Evolutionary conservation across 2,888 invertebrate genomes (phyloP).

Genomic region (Chromoteleia sp.): DNA sequence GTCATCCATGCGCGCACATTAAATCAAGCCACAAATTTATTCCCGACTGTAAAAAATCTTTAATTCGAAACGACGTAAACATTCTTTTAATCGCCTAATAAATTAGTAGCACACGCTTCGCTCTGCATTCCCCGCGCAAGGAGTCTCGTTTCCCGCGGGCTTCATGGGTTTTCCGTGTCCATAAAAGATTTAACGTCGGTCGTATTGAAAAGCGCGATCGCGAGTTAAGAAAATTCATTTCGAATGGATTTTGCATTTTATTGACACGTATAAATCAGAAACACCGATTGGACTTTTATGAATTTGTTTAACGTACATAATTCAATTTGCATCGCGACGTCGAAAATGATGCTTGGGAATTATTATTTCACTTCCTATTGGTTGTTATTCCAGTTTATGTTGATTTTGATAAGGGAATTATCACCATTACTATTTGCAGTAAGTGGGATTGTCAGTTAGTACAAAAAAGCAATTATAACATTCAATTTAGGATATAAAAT

Average conservation of each 20-base stretch:
- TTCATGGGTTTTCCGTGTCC: conserved; percentile 32
- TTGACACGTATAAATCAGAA: conserved; percentile 36
- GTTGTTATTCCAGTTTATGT: background rate
- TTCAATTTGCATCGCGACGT: conserved; percentile 27
- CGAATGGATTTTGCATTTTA: conserved; percentile 40
- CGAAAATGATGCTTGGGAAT: background rate
- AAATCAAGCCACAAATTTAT: conserved; percentile 22
- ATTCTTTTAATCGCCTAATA: conserved; percentile 35
- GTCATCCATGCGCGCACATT: background rate
- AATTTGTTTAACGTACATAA: conserved; percentile 34
- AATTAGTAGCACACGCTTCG: conserved; percentile 11
- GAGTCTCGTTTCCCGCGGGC: conserved; percentile 9
- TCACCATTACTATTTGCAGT: too few species aligned
- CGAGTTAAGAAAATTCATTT: conserved; percentile 49
- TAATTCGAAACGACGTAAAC: conserved; percentile 30
- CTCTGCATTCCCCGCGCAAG: background rate
- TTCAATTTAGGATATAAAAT: too few species aligned
- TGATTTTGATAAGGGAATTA: too few species aligned
- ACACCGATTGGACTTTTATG: conserved; percentile 16
- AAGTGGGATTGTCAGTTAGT: too few species aligned
- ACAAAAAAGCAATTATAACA: too few species aligned
- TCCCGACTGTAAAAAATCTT: conserved; percentile 10
- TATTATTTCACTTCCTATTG: background rate
- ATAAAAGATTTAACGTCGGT: conserved; percentile 49
- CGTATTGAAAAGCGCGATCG: conserved; percentile 42